Evolutionary conservation across 2,113 vertebrate genomes (phyloP), one percentile per base, ranked within the genome.

Genomic region (Gallinago undulata): DNA sequence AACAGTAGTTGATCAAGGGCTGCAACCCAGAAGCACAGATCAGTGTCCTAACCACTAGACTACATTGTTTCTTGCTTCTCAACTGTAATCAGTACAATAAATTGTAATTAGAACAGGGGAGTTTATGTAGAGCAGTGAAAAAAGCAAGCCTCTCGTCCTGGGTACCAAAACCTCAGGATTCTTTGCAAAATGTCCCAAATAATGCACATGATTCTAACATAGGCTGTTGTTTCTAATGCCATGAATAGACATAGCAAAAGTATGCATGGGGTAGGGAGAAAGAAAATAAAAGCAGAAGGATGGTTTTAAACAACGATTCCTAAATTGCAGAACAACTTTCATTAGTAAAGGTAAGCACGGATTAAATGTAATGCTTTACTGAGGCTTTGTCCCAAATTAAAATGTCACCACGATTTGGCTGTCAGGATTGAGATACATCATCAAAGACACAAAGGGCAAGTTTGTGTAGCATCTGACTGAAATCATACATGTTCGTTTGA

Each of bases 211-310:
- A 22, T 21, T 19, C 4, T 50, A 48, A 64, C 2, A 8, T 5
- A 84, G n/a, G 19, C 10, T 86, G 31, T 33, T 89, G 66, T 30
- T 94, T 48, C 66, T n/a, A 79, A 91, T 72, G 27, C 31, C 19
- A 18, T 1, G 2, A 43, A 64, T 8, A 70, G 23, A 33, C 1
- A 1, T 1, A 60, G 60, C 18, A 12, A 12, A 62, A 57, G 15
- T 14, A 28, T 14, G 30, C 23, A 3, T 9, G 11, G 31, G 4
- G 4, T 16, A 45, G 24, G n/a, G 35, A 70, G 23, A 56, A 7
- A 78, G 9, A 57, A 2, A 27, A 11, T 11, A 19, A 5, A 27
- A 76, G 22, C 48, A 79, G 69, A 85, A 83, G 41, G 27, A 35
- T 74, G n/a, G 14, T 15, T 78, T 95, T 50, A 86, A 84, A n/a